phyloP scores from a whole-genome alignment of 2,888 invertebrate species.

The Lasioglossum zephyrum region DNA sequence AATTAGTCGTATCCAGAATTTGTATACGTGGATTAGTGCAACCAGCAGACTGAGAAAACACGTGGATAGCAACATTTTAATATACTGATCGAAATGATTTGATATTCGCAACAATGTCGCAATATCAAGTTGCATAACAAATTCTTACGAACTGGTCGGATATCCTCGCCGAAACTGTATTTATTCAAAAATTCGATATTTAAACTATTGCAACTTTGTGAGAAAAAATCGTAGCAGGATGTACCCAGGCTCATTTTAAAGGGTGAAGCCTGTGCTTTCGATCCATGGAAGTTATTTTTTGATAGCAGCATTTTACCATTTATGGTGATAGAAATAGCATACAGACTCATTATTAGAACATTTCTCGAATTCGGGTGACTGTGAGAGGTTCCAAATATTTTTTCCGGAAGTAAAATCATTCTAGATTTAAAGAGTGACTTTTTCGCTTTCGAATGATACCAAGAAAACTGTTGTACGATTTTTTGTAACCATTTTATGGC shows the following conservation, averaged over 20 bases:
- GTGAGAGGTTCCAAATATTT: neutral
- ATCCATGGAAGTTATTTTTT: fast-evolving
- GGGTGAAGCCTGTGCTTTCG: neutral
- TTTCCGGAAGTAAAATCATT: fast-evolving
- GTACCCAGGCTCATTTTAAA: neutral
- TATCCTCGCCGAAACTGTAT: too few species aligned
- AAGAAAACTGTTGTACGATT: neutral
- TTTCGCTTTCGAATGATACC: neutral
- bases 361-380: fast-evolving
- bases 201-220: neutral
- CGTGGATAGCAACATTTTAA: neutral
- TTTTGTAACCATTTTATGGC: neutral
- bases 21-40: neutral
- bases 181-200: neutral
- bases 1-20: neutral
- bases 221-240: neutral
- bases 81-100: neutral
- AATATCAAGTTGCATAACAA: neutral
- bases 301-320: fast-evolving
- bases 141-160: neutral
- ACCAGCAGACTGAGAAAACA: neutral
- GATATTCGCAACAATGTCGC: too few species aligned
- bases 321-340: fast-evolving
- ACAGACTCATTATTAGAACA: neutral
- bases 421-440: fast-evolving